These are phyloP conservation scores for Bombus huntii DNA, from an alignment of 1,140 invertebrate species.

Conservation along the genomic window DNA sequence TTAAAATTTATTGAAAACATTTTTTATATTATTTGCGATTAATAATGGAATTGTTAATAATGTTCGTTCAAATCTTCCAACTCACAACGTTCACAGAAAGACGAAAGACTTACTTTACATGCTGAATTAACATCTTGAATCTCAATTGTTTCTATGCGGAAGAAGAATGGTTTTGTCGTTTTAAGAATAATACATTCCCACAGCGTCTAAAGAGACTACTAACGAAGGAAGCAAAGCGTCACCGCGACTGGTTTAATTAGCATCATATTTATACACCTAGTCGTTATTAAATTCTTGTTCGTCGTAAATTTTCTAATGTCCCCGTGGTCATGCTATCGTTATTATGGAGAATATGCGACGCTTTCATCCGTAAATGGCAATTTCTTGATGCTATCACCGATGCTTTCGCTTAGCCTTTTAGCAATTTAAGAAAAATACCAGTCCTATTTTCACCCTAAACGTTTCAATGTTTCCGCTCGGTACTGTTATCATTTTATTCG, in stretches of 20 bases:
- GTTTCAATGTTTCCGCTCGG: neutral
- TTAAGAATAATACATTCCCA: neutral
- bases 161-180: neutral
- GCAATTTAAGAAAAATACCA: neutral
- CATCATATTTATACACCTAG: neutral
- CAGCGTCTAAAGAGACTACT: neutral
- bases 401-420: neutral
- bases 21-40: too few species aligned
- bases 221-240: neutral
- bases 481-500: neutral
- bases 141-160: constrained; percentile 31
- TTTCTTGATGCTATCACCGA: constrained; percentile 32
- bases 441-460: constrained; percentile 17
- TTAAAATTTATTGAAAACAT: too few species aligned
- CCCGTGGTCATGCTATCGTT: neutral
- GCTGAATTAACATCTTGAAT: neutral
- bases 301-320: constrained; percentile 24
- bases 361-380: constrained; percentile 28
- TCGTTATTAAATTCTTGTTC: neutral
- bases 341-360: neutral
- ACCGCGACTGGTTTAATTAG: constrained; percentile 29
- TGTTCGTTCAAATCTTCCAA: neutral
- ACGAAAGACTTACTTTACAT: constrained; percentile 20
- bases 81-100: neutral
- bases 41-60: too few species aligned